Conservation (phyloP, 2,888 invertebrate genomes). For the Ochropleura plecta region DNA sequence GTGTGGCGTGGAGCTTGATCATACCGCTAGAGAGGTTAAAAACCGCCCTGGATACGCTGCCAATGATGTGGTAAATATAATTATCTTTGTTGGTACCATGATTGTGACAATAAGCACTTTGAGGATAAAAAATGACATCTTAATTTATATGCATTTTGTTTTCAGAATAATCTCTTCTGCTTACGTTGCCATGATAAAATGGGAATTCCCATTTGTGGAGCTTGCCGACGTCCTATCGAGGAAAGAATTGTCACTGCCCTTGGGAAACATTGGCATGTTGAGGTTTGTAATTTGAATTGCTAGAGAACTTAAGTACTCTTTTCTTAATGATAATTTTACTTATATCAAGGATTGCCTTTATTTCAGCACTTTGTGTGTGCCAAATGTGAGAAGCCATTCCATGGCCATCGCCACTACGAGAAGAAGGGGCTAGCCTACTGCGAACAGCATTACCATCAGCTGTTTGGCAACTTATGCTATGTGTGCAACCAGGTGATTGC, state of each 20-base stretch:
- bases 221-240: slow-evolving; percentile 99
- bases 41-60: slow-evolving; percentile 97
- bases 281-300: slow-evolving; percentile 88
- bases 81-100: slow-evolving; percentile 8
- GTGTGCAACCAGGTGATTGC: slow-evolving; percentile 99
- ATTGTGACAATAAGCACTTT: not conserved
- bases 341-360: slow-evolving; percentile 17
- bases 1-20: slow-evolving; percentile 97
- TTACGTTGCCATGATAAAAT: slow-evolving; percentile 99
- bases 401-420: slow-evolving; percentile 99
- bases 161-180: slow-evolving; percentile 98
- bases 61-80: slow-evolving; percentile 94
- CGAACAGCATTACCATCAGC: slow-evolving; percentile 99
- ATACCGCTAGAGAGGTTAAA: slow-evolving; percentile 98
- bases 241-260: slow-evolving; percentile 99
- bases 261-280: slow-evolving; percentile 99
- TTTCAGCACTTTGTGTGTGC: slow-evolving; percentile 99
- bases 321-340: not conserved
- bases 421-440: slow-evolving; percentile 99
- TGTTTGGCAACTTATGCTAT: slow-evolving; percentile 99
- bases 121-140: not conserved
- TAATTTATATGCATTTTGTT: slow-evolving; percentile 51
- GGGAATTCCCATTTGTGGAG: slow-evolving; percentile 99
- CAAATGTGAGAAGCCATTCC: slow-evolving; percentile 99
- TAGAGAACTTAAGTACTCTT: not conserved